Percentiles rank a stretch among this genome's conserved stretches.
Evolutionary conservation across 2,797 vertebrate species (phyloP).

Genomic region (Lemur catta): DNA sequence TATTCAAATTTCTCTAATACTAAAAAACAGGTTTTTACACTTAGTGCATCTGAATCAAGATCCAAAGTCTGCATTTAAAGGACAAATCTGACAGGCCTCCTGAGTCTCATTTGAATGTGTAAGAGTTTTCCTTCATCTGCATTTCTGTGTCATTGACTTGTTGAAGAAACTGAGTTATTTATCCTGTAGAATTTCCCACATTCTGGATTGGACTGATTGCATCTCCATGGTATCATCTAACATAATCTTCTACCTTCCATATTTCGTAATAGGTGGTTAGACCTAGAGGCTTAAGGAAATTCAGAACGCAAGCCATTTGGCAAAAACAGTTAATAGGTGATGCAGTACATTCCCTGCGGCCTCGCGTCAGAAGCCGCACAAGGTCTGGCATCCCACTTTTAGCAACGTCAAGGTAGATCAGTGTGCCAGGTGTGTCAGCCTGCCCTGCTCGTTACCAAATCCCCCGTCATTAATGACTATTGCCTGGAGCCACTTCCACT

Average conservation of each 20-base stretch:
- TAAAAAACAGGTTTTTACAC: background rate
- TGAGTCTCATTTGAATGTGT: background rate
- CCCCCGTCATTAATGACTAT: background rate
- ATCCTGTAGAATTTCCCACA: background rate
- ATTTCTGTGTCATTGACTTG: background rate
- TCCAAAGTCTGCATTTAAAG: background rate
- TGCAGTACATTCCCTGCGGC: background rate
- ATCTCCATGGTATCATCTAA: background rate
- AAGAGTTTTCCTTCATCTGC: background rate
- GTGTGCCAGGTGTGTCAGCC: background rate
- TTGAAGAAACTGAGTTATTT: background rate
- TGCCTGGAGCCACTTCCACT: background rate
- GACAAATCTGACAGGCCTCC: background rate
- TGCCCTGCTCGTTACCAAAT: background rate
- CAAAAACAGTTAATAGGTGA: background rate
- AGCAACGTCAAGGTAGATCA: background rate
- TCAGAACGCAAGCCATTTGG: background rate
- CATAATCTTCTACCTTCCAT: background rate
- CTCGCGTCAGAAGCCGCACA: background rate
- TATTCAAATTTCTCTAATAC: background rate
- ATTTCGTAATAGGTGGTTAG: background rate
- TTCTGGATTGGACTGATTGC: background rate
- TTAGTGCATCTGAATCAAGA: background rate
- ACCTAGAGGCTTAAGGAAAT: background rate
- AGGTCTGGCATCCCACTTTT: background rate